Base-by-base conservation (phyloP, 1,140 invertebrate species). In the Drosophila virilis region DNA sequence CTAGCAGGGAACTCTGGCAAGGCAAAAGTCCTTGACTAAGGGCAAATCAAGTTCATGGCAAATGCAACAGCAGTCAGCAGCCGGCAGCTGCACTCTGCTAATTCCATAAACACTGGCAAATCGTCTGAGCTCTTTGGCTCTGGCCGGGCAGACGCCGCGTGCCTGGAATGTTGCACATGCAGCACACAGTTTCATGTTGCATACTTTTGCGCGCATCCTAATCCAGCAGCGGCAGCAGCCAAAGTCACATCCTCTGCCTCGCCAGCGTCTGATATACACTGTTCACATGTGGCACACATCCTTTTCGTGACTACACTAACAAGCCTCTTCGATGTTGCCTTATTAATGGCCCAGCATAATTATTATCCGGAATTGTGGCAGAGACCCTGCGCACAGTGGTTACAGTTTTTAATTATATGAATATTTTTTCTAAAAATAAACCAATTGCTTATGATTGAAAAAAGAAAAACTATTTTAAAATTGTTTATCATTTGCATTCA, bases 11-110 rank as follows among this genome's bases (percentile, higher is more conserved):
- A 46, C 15, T 8, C 62, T 42, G 48, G 64, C 80, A 55, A 66
- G 46, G 60, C 61, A 69, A 74, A 90, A 91, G 89, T 91, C 84
- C 89, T 91, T 91, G 84, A 72, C 73, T 80, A 64, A 91, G 89
- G 89, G 90, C 89, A 91, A 90, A 91, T 91, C 89, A 91, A 91
- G 89, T 91, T 91, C 84, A 91, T 77, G 72, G 83, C 68, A 70
- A 67, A 55, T 71, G 65, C 65, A 78, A 15, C 45, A 37, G 40
- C 43, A 67, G 45, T 17, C 38, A 52, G 52, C 78, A 65, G 59
- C 38, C 45, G 60, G 28, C 58, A 60, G 38, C 76, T 61, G 65
- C 73, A 62, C 55, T 77, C 52, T 74, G 45, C 67, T 85, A 78
- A 78, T 78, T 75, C 72, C 64, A 81, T 72, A 81, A 81, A 80